phyloP scores from a whole-genome alignment of 1,140 invertebrate genomes.

The Lepidotrigona ventralis region DNA sequence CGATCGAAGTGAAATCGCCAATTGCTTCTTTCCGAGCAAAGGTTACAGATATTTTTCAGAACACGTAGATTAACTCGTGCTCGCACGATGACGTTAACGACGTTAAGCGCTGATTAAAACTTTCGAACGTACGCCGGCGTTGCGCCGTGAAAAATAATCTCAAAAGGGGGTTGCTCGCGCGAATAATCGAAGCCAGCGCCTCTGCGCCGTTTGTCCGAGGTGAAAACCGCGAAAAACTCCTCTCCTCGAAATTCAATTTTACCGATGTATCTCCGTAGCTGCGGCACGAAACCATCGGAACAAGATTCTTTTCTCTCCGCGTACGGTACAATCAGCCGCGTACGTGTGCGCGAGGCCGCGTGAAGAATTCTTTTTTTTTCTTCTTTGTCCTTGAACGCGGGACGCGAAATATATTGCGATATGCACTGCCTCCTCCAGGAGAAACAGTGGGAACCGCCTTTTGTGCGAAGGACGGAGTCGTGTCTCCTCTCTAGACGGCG shows the following conservation, averaged over 20 bases:
- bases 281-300: background rate
- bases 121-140: background rate
- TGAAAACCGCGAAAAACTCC: no score
- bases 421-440: conserved; percentile 9
- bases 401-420: conserved; percentile 33
- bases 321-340: conserved; percentile 13
- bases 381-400: conserved; percentile 15
- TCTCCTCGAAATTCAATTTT: conserved; percentile 28
- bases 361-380: conserved; percentile 23
- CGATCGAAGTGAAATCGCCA: no score
- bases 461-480: conserved; percentile 34
- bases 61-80: no score
- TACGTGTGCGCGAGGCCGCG: conserved; percentile 22
- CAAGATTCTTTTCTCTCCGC: conserved; percentile 25
- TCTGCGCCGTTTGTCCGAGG: background rate
- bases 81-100: background rate
- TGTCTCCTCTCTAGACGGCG: conserved; percentile 22
- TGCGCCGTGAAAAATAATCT: background rate
- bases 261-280: conserved; percentile 11
- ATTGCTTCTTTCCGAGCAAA: no score
- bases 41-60: no score
- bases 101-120: background rate
- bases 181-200: background rate
- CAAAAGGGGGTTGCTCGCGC: background rate
- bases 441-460: conserved; percentile 41